Base-by-base conservation (phyloP, 2,113 vertebrate species). In the Silurus meridionalis region DNA sequence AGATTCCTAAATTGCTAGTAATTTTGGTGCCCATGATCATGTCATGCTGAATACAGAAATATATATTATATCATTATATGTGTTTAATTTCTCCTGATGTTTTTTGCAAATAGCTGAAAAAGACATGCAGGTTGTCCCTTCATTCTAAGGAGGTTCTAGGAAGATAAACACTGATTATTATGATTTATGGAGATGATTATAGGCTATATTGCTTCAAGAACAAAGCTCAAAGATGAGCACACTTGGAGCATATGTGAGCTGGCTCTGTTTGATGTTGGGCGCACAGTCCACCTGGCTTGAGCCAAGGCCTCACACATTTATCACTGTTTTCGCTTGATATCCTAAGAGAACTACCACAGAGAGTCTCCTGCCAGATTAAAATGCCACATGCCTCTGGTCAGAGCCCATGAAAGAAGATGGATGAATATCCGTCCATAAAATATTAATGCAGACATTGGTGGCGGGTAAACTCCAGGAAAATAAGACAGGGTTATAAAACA, bases 171-270 rank as follows among this genome's bases (percentile, higher is more conserved):
- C 61, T 88, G 83, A 85, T 90, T 84, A 87, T 88, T 87, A 83
- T 87, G 88, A 88, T 90, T 86, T 86, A 89, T 90, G 85, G 84
- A 86, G 84, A 79, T 89, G 79, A 89, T 87, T 84, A 89, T 83
- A 52, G 71, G 57, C 60, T 87, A 83, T 88, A 82, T 74, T 46
- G 74, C 83, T 87, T 74, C 83, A 71, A 86, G 83, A 89, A 74
- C 80, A 71, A 84, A 79, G 84, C 64, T 55, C 84, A 89, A 84
- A 90, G 89, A 89, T 89, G 88, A 86, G 79, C 52, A 74, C n/a
- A 80, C 80, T 88, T 87, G 84, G 86, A 78, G 79, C 86, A 77
- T 55, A 64, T 71, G 82, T 71, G 50, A 69, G 50, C 28, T 1
- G 6, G 13, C 82, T 71, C 37, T 28, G 78, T 86, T 88, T 89